Conservation (phyloP, 2,888 invertebrate species). For the Ferrisia virgata region DNA sequence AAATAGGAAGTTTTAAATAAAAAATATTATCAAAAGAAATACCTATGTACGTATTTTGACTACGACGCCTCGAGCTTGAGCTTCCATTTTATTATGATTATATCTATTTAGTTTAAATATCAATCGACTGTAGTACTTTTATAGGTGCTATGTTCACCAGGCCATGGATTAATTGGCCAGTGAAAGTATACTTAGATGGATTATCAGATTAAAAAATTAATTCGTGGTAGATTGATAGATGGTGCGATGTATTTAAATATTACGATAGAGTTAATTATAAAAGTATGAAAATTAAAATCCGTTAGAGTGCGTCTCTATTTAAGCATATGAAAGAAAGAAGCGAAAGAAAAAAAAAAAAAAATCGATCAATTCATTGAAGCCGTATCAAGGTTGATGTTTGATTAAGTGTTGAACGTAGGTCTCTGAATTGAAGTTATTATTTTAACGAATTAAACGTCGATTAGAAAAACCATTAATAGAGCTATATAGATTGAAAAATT, state of each 20-base stretch:
- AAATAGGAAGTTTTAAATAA: not conserved
- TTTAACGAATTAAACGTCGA: conserved; percentile 6
- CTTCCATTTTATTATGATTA: not conserved
- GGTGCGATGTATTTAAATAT: not conserved
- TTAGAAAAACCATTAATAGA: not conserved
- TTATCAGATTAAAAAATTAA: not conserved
- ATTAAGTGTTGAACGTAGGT: not conserved
- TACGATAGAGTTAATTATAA: no score
- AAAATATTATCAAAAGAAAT: not conserved
- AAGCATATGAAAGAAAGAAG: not conserved
- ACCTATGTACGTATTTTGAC: not conserved
- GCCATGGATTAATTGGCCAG: not conserved
- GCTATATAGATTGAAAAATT: not conserved
- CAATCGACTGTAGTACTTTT: not conserved
- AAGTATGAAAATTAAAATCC: not conserved
- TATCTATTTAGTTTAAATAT: not conserved
- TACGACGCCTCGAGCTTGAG: not conserved
- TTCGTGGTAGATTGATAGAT: not conserved
- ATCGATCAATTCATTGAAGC: conserved; percentile 8
- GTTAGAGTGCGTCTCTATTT: not conserved
- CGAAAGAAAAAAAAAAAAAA: not conserved
- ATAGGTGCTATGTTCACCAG: no score
- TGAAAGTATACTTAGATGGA: not conserved
- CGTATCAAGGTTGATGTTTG: not conserved
- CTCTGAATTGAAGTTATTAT: not conserved